Conservation (phyloP, 2,797 vertebrate genomes). For the Hippoglossus hippoglossus region DNA sequence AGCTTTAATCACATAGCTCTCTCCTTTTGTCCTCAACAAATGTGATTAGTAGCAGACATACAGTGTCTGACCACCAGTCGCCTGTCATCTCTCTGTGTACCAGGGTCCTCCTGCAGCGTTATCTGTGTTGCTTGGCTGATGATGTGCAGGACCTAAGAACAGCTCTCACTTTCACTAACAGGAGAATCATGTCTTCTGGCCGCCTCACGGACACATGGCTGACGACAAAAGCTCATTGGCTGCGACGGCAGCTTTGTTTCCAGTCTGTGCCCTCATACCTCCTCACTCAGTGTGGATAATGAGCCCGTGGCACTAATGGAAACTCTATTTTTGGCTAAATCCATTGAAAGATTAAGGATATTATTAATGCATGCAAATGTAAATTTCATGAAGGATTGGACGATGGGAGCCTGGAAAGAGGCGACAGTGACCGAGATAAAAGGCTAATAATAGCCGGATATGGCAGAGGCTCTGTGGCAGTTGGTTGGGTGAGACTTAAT, state of each 20-base stretch:
- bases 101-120: conserved; percentile 5
- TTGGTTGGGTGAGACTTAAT: conserved; percentile 45
- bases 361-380: conserved; percentile 65
- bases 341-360: conserved; percentile 56
- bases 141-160: background rate
- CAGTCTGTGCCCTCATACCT: background rate
- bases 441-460: conserved; percentile 63
- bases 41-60: conserved; percentile 32
- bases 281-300: conserved; percentile 32
- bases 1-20: conserved; percentile 27
- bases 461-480: conserved; percentile 29
- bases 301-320: conserved; percentile 43
- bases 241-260: conserved; percentile 36
- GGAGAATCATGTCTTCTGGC: background rate
- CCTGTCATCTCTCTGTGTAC: background rate
- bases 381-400: conserved; percentile 68
- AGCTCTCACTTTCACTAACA: background rate
- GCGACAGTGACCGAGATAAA: conserved; percentile 64
- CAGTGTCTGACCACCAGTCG: conserved; percentile 2
- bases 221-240: conserved; percentile 6
- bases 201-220: conserved; percentile 11
- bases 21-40: conserved; percentile 28
- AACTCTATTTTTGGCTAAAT: conserved; percentile 64
- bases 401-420: conserved; percentile 50
- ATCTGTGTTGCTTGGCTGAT: conserved; percentile 11